phyloP scores from a whole-genome alignment of 2,888 invertebrate species.

The Carcina quercana region DNA sequence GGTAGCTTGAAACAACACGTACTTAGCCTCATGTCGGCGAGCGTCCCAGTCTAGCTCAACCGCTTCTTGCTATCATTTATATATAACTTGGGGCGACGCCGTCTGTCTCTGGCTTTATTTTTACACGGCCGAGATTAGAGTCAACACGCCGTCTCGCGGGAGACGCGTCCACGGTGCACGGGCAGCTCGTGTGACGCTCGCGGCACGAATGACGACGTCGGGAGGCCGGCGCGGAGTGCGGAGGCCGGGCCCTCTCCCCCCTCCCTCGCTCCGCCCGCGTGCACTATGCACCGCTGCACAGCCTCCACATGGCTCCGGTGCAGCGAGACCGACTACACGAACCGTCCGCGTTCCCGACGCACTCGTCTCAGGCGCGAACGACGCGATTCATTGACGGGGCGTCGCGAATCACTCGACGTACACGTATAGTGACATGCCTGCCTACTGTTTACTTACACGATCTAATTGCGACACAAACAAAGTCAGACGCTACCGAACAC shows the following conservation, averaged over 20 bases:
- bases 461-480: constrained; percentile 38
- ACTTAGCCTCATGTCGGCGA: constrained; percentile 67
- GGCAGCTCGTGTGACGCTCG: constrained; percentile 35
- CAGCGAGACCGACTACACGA: constrained; percentile 33
- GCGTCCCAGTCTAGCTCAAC: constrained; percentile 38
- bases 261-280: constrained; percentile 29
- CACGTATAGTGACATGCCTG: no score
- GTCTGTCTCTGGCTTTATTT: constrained; percentile 70
- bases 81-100: constrained; percentile 64
- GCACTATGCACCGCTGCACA: constrained; percentile 44
- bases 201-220: constrained; percentile 45
- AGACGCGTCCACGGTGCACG: constrained; percentile 32
- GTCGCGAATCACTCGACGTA: no score
- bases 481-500: constrained; percentile 4
- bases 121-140: constrained; percentile 54
- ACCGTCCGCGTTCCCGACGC: constrained; percentile 34
- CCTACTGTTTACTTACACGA: constrained; percentile 43
- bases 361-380: constrained; percentile 19
- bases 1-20: constrained; percentile 42
- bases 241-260: constrained; percentile 28
- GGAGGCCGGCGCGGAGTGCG: constrained; percentile 37
- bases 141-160: constrained; percentile 32
- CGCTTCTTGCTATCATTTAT: constrained; percentile 68
- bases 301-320: constrained; percentile 31
- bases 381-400: constrained; percentile 59